Evolutionary conservation across 2,797 vertebrate species (phyloP).

Genomic region (Glossophaga mutica): DNA sequence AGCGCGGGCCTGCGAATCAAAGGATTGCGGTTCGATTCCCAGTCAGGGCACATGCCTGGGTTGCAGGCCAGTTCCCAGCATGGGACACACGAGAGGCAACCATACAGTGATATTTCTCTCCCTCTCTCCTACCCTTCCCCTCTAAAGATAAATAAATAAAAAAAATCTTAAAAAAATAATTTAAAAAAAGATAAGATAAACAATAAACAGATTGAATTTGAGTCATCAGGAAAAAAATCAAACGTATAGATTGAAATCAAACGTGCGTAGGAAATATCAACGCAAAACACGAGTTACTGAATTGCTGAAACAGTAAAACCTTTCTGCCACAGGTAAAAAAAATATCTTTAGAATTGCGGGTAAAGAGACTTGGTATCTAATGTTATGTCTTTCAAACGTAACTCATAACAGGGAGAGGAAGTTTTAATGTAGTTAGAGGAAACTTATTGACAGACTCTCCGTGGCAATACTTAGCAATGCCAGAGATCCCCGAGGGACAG

Average conservation of each 20-base stretch:
- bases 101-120: no score
- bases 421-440: background rate
- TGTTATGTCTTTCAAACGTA: background rate
- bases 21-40: no score
- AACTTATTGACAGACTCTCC: background rate
- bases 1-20: no score
- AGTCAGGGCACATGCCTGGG: no score
- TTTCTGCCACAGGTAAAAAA: background rate
- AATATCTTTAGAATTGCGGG: background rate
- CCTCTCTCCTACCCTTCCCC: no score
- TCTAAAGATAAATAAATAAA: no score
- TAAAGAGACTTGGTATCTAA: background rate
- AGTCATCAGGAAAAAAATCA: background rate
- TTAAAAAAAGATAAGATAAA: background rate
- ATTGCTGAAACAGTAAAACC: background rate
- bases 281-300: background rate
- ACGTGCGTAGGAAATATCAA: background rate
- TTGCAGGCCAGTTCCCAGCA: no score
- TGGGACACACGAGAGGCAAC: no score
- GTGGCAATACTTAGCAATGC: background rate
- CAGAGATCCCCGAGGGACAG: constrained; percentile 7
- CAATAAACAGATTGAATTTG: background rate
- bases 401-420: background rate
- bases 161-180: no score
- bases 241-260: background rate